phyloP scores from a whole-genome alignment of 1,140 invertebrate genomes.

The Bombus soroeensis region DNA sequence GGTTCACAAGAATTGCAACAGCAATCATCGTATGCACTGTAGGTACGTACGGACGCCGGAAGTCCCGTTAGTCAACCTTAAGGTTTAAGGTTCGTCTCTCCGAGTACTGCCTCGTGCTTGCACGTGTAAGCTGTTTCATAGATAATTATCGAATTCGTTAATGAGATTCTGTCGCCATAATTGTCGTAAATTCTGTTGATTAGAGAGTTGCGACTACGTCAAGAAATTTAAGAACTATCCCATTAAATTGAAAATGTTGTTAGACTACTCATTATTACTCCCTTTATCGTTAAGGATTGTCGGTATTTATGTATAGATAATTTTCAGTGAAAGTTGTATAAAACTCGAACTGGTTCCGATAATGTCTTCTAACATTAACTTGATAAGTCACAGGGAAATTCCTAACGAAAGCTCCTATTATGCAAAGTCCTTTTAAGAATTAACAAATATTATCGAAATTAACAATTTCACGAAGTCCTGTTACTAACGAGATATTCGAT shows the following conservation, averaged over 20 bases:
- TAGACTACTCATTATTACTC: not conserved
- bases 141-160: not conserved
- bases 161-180: not conserved
- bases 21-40: slow-evolving; percentile 58
- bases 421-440: not conserved
- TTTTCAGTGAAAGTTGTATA: slow-evolving; percentile 25
- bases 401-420: not conserved
- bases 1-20: slow-evolving; percentile 67
- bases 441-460: not conserved
- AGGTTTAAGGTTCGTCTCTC: slow-evolving; percentile 72
- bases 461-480: too few relatives aligned
- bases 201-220: not conserved
- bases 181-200: not conserved
- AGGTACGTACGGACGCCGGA: slow-evolving; percentile 61
- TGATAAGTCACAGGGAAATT: not conserved
- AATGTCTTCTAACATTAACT: not conserved
- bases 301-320: slow-evolving; percentile 10
- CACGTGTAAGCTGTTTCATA: not conserved
- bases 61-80: slow-evolving; percentile 78
- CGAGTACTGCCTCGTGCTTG: slow-evolving; percentile 37
- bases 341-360: slow-evolving; percentile 11
- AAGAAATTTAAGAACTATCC: not conserved
- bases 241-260: not conserved
- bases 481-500: too few relatives aligned
- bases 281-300: not conserved